phyloP scores from a whole-genome alignment of 2,797 vertebrate species.

The Silurus aristotelis region DNA sequence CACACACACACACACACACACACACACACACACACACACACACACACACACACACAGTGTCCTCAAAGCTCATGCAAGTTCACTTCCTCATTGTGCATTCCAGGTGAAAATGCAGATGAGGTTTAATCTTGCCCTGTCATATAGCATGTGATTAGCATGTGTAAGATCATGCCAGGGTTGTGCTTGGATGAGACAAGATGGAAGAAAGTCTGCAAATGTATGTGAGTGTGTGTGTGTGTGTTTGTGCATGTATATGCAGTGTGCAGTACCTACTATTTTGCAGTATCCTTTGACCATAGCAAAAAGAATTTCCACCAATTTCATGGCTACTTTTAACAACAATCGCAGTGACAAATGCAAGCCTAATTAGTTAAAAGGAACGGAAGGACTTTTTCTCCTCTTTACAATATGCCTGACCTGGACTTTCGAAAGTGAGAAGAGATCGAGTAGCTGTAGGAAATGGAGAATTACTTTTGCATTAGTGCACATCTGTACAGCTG shows the following conservation, averaged over 20 bases:
- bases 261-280: background rate
- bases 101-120: slow-evolving; percentile 39
- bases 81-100: slow-evolving; percentile 32
- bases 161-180: slow-evolving; percentile 30
- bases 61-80: background rate
- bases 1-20: slow-evolving; percentile 19
- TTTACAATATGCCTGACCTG: background rate
- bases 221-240: background rate
- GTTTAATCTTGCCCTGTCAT: slow-evolving; percentile 41
- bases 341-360: slow-evolving; percentile 8
- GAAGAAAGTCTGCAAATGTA: slow-evolving; percentile 10
- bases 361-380: slow-evolving; percentile 27
- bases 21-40: slow-evolving; percentile 20
- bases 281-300: background rate
- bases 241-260: background rate
- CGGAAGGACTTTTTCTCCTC: background rate
- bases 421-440: background rate
- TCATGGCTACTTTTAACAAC: slow-evolving; percentile 13
- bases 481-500: slow-evolving; percentile 16
- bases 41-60: slow-evolving; percentile 12
- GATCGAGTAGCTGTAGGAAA: slow-evolving; percentile 13
- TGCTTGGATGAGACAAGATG: slow-evolving; percentile 8
- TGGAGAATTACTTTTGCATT: slow-evolving; percentile 35
- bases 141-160: slow-evolving; percentile 36
- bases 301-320: slow-evolving; percentile 34